Percentiles rank a stretch among this genome's conserved stretches.
Conservation (phyloP, 2,113 vertebrate species). For the Eulacestoma nigropectus region DNA sequence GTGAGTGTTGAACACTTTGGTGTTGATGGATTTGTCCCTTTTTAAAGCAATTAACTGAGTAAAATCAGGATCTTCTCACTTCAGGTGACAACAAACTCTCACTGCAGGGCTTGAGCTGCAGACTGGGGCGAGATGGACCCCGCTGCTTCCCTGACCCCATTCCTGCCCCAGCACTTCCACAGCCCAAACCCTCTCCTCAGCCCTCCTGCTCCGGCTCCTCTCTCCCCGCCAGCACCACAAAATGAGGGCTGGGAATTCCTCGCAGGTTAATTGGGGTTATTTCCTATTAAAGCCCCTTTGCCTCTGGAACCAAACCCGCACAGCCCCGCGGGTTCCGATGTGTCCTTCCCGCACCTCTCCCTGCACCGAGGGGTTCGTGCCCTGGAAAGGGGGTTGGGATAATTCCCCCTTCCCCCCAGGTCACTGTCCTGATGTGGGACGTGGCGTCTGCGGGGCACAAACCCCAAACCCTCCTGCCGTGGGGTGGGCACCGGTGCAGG, state of each 20-base stretch:
- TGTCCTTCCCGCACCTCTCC: background rate
- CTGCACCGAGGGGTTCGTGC: rapidly evolving
- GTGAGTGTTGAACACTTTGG: rapidly evolving
- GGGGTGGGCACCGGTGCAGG: rapidly evolving
- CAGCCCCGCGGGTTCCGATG: rapidly evolving
- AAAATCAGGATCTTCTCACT: background rate
- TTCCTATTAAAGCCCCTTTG: background rate
- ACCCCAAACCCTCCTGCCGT: background rate
- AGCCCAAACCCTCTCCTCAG: background rate
- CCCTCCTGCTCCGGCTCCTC: background rate
- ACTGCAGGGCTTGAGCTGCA: background rate
- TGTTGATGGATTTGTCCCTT: background rate
- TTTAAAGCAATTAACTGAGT: background rate
- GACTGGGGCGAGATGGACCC: background rate
- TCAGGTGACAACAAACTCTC: background rate
- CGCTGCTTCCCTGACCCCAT: rapidly evolving
- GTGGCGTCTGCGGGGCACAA: background rate
- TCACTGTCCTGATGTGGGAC: rapidly evolving
- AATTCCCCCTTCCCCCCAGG: background rate
- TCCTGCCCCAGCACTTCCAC: background rate
- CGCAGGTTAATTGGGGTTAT: conserved; percentile 41
- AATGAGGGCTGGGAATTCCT: background rate
- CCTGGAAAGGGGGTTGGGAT: background rate
- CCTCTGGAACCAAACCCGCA: background rate
- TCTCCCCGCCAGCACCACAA: background rate